phyloP scores from a whole-genome alignment of 2,797 vertebrate species.

The Thripadectes ignobilis region DNA sequence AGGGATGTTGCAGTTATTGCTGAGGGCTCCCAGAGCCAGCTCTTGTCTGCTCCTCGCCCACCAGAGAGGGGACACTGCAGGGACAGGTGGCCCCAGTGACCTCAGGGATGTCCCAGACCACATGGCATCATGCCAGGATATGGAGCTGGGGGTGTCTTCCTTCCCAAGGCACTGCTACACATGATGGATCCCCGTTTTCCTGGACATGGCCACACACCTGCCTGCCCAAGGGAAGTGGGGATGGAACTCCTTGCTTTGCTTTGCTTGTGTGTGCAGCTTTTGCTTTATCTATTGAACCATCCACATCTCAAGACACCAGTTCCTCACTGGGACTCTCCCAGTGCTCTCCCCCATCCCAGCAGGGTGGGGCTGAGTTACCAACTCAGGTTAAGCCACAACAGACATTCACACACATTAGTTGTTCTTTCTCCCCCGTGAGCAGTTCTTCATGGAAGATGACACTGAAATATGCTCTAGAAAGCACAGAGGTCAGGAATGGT shows the following conservation, averaged over 20 bases:
- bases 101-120: background rate
- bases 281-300: background rate
- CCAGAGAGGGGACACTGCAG: background rate
- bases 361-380: background rate
- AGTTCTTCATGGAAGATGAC: fast-evolving
- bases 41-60: background rate
- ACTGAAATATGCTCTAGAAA: background rate
- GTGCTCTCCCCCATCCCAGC: background rate
- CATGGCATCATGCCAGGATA: fast-evolving
- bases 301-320: background rate
- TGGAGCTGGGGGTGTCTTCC: background rate
- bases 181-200: background rate
- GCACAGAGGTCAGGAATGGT: fast-evolving
- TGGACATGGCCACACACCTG: background rate
- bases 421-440: fast-evolving
- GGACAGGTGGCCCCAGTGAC: background rate
- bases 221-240: background rate
- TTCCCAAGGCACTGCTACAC: background rate
- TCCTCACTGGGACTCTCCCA: background rate
- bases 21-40: background rate
- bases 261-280: background rate
- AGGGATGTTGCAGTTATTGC: background rate
- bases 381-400: background rate
- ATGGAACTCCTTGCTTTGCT: background rate
- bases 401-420: background rate